Conservation (phyloP, 2,113 vertebrate species). For the Halichoerus grypus region DNA sequence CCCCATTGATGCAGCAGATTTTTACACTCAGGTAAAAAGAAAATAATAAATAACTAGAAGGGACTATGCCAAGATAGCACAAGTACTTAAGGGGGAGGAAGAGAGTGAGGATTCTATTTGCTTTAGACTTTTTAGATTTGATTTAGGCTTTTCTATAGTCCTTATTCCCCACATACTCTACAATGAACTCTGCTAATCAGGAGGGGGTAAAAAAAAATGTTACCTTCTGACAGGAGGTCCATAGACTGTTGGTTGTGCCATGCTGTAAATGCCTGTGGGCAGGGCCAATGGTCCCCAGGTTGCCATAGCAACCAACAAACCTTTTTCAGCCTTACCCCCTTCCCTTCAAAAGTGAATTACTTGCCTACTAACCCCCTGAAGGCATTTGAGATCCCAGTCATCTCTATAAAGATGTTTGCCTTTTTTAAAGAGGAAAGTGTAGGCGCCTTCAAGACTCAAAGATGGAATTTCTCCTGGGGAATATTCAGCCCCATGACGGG, state of each 20-base stretch:
- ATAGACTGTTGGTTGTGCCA: not conserved
- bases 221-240: not conserved
- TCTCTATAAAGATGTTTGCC: slow-evolving; percentile 52
- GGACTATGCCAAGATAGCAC: not conserved
- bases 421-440: slow-evolving; percentile 47
- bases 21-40: not conserved
- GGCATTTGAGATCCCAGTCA: not conserved
- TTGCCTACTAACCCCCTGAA: not conserved
- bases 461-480: not conserved
- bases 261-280: not conserved
- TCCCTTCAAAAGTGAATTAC: slow-evolving; percentile 55
- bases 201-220: too few relatives aligned
- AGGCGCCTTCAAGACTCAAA: slow-evolving; percentile 28
- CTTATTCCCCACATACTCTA: not conserved
- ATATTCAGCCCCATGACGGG: not conserved
- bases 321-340: not conserved
- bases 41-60: not conserved
- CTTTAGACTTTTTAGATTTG: not conserved
- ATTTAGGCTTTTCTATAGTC: not conserved
- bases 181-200: not conserved
- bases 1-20: not conserved
- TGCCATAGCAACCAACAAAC: slow-evolving; percentile 37
- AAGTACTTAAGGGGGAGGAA: not conserved
- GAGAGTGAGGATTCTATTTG: not conserved
- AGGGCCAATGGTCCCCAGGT: not conserved